Evolutionary conservation across 2,113 vertebrate species (phyloP), one percentile per base, ranked within the genome.

Genomic region (Channa maculata): DNA sequence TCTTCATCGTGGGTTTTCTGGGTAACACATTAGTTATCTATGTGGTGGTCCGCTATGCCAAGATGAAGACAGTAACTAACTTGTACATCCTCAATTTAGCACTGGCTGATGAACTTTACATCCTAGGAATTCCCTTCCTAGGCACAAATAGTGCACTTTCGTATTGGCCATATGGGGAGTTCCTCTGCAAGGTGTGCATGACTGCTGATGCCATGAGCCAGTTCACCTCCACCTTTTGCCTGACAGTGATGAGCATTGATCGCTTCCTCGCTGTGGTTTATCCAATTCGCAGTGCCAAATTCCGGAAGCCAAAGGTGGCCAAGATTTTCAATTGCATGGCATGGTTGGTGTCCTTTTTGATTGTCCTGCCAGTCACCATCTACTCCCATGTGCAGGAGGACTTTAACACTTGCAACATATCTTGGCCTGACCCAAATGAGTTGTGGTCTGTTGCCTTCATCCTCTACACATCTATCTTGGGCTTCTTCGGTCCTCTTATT

Each of bases 21-120:
- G 97, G 97, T 13, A 99, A 99, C 65, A 82, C 95, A 0, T 77
- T 99, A 77, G 96, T 94, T 86, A 97, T 99, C 77, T 98, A 96
- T 0, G 96, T 97, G 85, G 94, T 99, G 41, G 77, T 97, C 63
- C 93, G 96, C 0, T 95, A 97, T 0, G 90, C 95, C 92, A 97
- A 97, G 91, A 96, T 96, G 95, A 97, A 97, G 71, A 97, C 96
- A 0, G 96, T 97, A 54, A 99, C 97, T 80, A 97, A 99, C 86
- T 95, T 97, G 51, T 99, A 98, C 89, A 96, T 99, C 86, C 92
- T 99, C n/a, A 98, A 99, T 81, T 84, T 98, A 52, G 97, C 97
- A 0, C 77, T 98, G 54, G 97, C 97, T 0, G 97, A 98, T 0
- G 96, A 97, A 7, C 94, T 99, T 10, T 95, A 97, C 78, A 96